Percentiles rank a stretch among this genome's conserved stretches.
phyloP scores from a whole-genome alignment of 2,888 invertebrate genomes.

The Pseudococcus jackbeardsleyi region DNA sequence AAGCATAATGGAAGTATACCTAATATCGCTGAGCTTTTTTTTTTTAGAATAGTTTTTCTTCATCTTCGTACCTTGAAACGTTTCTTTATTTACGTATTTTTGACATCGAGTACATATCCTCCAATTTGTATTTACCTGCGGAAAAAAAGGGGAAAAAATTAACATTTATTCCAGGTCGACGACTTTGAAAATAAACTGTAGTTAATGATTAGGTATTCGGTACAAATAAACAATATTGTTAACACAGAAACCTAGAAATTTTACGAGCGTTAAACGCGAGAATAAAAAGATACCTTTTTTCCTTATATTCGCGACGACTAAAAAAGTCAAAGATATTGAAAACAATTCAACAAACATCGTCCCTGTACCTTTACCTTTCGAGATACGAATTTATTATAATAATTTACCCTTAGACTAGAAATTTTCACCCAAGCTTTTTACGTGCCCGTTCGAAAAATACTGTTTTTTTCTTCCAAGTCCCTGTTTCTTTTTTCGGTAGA shows the following conservation, averaged over 20 bases:
- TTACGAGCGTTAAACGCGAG: neutral
- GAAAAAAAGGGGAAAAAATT: slow-evolving; percentile 4
- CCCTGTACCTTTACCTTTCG: neutral
- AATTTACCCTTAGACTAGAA: neutral
- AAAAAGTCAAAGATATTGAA: neutral
- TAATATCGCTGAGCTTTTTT: slow-evolving; percentile 43
- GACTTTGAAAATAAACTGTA: neutral
- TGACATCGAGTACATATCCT: slow-evolving; percentile 55
- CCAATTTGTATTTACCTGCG: slow-evolving; percentile 54
- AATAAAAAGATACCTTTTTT: neutral
- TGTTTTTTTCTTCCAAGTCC: neutral
- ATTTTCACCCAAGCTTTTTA: too few species aligned
- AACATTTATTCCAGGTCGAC: neutral
- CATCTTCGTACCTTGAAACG: neutral
- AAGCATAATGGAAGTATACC: slow-evolving; percentile 47
- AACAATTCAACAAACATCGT: neutral
- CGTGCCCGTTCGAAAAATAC: neutral
- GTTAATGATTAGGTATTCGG: neutral
- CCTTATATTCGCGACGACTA: neutral
- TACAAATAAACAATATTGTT: neutral
- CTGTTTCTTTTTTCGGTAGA: neutral
- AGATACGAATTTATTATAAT: slow-evolving; percentile 15
- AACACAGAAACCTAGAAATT: neutral
- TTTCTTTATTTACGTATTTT: slow-evolving; percentile 53
- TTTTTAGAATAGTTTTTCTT: slow-evolving; percentile 2